Base-by-base conservation (phyloP, 2,888 invertebrate genomes). In the Drosophila ezoana region DNA sequence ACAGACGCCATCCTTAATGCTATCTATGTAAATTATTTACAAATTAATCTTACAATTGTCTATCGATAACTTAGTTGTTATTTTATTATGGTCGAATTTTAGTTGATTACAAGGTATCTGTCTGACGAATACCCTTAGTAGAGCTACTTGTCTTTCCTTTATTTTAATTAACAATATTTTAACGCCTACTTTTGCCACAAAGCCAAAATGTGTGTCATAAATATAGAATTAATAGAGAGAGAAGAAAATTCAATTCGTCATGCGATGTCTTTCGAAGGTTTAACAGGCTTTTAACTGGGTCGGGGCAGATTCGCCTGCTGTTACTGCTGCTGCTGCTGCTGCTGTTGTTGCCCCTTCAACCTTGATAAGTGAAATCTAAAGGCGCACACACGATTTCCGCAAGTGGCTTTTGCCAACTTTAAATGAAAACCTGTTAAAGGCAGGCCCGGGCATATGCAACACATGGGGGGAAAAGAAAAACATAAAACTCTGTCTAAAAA, bases 301-400 rank as follows among this genome's bases (percentile, higher is more conserved):
- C 76, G 74, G 61, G 28, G 44, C 49, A 37, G 32, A 49, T 56
- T 44, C 35, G 48, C 35, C 63, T 45, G 68, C 41, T 44, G 33
- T 20, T 41, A n/a, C n/a, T 51, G 62, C 28, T 49, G 20, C 63
- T 45, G 68, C 41, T 51, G 62, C 28, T 49, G 20, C 32, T 35
- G 35, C 38, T 44, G 33, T 20, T 41, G n/a, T 51, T 49, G 61
- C 49, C 56, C 53, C 52, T 74, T 67, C 74, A 87, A 87, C 89
- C 89, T 89, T 84, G 87, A 81, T 73, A 76, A 84, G 89, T 73
- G 85, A 83, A 87, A 84, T 87, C 85, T 54, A 78, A 85, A 87
- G 86, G 88, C 66, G 59, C 61, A 67, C 76, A 85, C 87, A 81
- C 87, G 81, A 87, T 89, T 85, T 85, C 89, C 84, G 84, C 89